Base-by-base conservation (phyloP, 2,888 invertebrate genomes). In the Muscina levida region DNA sequence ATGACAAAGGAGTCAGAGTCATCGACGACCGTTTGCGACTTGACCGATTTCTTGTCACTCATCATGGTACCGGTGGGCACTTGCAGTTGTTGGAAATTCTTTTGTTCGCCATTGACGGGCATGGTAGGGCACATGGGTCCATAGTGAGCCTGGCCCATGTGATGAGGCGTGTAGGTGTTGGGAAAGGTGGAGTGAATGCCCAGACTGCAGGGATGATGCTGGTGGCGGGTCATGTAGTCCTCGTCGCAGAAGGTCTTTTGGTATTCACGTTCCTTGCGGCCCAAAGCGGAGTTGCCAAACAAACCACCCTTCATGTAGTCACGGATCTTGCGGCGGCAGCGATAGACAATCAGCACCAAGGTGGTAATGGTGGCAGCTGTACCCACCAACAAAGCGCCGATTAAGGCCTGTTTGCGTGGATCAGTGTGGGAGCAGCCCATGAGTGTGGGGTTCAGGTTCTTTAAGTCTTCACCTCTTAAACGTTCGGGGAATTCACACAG, bases 231-330 rank as follows among this genome's bases (percentile, higher is more conserved):
- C 88, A 91, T 87, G 91, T 95, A 96, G 88, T 97, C 96, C 88
- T 96, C 96, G 85, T 96, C 96, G 80, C 96, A 95, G 89, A 95
- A 96, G 2, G 96, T 96, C 91, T 97, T 96, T 89, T 96, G 96
- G 89, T 97, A 97, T 88, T 97, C 96, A 85, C 96, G 94, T 90
- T 96, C 96, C 88, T 96, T 96, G 67, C 95, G 93, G 1, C 91
- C 91, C 68, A 91, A 80, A 4, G 91, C 89, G 10, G 90, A 89
- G 74, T 87, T 89, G 67, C 90, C 90, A 89, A 90, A 90, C 48
- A 89, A 74, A 24, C 90, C 88, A 65, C 93, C 96, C 88, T 96
- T 96, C 82, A 97, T 92, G 66, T 95, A 95, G 87, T 96, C 96
- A 72, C 95, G 94, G 84, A 97, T 90, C 88, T 94, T 94, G 85